Evolutionary conservation across 2,888 invertebrate species (phyloP), one percentile per base, ranked within the genome.

Genomic region (Sphaeridia pumilis): DNA sequence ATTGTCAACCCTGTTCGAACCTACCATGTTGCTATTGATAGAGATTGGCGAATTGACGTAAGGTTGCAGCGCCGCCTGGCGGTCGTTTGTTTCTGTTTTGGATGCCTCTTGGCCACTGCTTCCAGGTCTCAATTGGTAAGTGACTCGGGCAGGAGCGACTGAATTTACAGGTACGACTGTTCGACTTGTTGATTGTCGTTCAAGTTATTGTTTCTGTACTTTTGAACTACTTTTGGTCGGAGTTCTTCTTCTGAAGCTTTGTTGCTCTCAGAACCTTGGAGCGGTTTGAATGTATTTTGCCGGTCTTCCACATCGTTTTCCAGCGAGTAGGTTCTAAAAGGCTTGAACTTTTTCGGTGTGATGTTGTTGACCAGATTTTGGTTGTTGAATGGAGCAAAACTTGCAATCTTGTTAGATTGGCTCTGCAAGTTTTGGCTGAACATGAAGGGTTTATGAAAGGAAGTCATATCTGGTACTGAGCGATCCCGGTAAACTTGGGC

Each of bases 251-350:
- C n/a, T n/a, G n/a, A n/a, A n/a, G n/a, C n/a, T n/a, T n/a, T 17
- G 20, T 17, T 36, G 3, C 17, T 17, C n/a, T 17, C 3, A 36
- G 20, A 36, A 20, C 20, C 20, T 38, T 67, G 67, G n/a, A n/a
- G n/a, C n/a, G 68, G 68, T 17, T 70, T 71, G 59, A 71, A 71
- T 3, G 71, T 61, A 22, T 65, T 58, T 22, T 67, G 59, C 52
- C 70, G 70, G 3, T 70, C 70, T 56, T 72, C 71, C 56, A 67
- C 58, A 10, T 49, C 46, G 26, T 48, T 65, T 31, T 65, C 65
- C 42, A 65, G 50, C 1, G 65, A 65, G 42, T 61, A 56, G 4
- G 65, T 65, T 10, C 65, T 52, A 48, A 62, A 63, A 5, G 65
- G 62, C 50, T 61, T 65, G 22, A 60, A 49, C 49, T 61, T 63